Evolutionary conservation across 2,888 invertebrate species (phyloP).

Genomic region (Noctua janthina): DNA sequence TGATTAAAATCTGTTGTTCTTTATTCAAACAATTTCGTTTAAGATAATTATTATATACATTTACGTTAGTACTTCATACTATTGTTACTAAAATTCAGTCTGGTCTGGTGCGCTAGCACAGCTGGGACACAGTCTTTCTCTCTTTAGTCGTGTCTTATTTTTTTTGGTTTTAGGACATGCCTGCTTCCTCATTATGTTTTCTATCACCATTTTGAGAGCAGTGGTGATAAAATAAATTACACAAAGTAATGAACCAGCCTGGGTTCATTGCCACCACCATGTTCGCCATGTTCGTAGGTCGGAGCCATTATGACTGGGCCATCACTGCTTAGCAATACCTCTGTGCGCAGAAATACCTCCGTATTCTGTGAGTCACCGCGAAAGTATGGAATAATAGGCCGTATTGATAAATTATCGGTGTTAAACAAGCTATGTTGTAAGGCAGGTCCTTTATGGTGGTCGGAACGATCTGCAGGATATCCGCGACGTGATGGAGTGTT

Average conservation of each 20-base stretch:
- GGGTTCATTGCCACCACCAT: not conserved
- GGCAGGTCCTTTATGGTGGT: conserved; percentile 64
- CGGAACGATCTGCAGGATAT: conserved; percentile 69
- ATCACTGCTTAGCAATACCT: not conserved
- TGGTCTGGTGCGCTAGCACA: not conserved
- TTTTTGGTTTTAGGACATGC: not conserved
- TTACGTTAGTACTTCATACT: not conserved
- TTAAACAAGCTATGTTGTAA: conserved; percentile 72
- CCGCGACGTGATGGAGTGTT: conserved; percentile 73
- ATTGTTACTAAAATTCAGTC: not conserved
- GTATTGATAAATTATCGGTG: conserved; percentile 82
- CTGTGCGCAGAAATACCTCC: conserved; percentile 17
- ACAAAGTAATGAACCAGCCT: not conserved
- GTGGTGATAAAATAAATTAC: not conserved
- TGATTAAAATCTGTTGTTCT: not conserved
- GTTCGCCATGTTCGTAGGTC: not conserved
- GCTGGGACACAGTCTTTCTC: not conserved
- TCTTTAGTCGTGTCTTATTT: not conserved
- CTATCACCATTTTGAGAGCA: not conserved
- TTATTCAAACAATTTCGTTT: not conserved
- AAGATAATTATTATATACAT: not conserved
- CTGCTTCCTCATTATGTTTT: not conserved
- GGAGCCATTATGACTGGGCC: not conserved
- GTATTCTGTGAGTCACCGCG: conserved; percentile 73
- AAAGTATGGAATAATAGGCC: conserved; percentile 75